Conservation (phyloP, 2,888 invertebrate species). For the Leptarthrus brevirostris region DNA sequence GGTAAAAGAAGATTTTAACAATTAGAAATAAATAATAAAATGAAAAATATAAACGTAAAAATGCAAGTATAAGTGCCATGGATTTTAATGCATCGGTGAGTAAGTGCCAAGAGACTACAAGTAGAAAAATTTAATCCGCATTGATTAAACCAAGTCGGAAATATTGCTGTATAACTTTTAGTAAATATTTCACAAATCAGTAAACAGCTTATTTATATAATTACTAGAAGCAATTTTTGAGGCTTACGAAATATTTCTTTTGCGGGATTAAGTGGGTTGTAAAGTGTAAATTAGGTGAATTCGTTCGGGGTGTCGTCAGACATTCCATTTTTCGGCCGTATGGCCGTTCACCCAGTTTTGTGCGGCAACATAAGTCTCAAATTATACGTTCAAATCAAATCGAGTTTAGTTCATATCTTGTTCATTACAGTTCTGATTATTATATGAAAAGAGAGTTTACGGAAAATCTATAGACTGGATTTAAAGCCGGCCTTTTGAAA, state of each 20-base stretch:
- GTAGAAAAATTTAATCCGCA: slow-evolving; percentile 51
- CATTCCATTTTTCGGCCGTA: slow-evolving; percentile 34
- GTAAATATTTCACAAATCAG: neutral
- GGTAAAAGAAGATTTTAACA: slow-evolving; percentile 9
- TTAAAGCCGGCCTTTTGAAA: neutral
- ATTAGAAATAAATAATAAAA: slow-evolving; percentile 30
- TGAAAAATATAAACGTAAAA: slow-evolving; percentile 23
- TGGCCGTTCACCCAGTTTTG: slow-evolving; percentile 43
- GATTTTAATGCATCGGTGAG: slow-evolving; percentile 74
- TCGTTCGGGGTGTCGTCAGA: slow-evolving; percentile 37
- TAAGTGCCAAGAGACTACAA: slow-evolving; percentile 66
- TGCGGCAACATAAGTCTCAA: slow-evolving; percentile 29
- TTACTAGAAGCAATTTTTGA: neutral
- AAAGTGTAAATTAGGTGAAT: slow-evolving; percentile 29
- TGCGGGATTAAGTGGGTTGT: too few species aligned
- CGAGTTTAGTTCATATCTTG: neutral
- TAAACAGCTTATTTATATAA: neutral
- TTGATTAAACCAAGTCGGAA: slow-evolving; percentile 12
- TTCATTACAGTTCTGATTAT: too few species aligned
- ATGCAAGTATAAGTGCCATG: slow-evolving; percentile 67
- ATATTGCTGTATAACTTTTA: neutral
- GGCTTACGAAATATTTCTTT: neutral
- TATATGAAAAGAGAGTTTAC: neutral
- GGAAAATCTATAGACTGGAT: neutral
- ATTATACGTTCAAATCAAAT: neutral